phyloP scores from a whole-genome alignment of 2,113 vertebrate genomes.

The western clawed frog (Xenopus tropicalis) region UCB_Xtro_10.0 CM004452.2:35674001-35674500 shows the following conservation, averaged over 20 bases:
- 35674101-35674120: slow-evolving; percentile 91
- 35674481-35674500: slow-evolving; percentile 64
- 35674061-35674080: slow-evolving; percentile 81
- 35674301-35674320: slow-evolving; percentile 52
- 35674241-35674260: slow-evolving; percentile 69
- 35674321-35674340: slow-evolving; percentile 51
- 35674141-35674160: slow-evolving; percentile 76
- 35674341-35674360: slow-evolving; percentile 55
- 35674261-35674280: slow-evolving; percentile 67
- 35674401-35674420: slow-evolving; percentile 53
- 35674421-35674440: slow-evolving; percentile 59
- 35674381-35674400: slow-evolving; percentile 64
- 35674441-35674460: slow-evolving; percentile 59
- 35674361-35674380: slow-evolving; percentile 55
- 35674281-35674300: slow-evolving; percentile 53
- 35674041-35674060: slow-evolving; percentile 85
- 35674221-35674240: slow-evolving; percentile 69
- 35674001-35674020: slow-evolving; percentile 94
- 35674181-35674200: slow-evolving; percentile 77
- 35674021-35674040: slow-evolving; percentile 93
- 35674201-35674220: slow-evolving; percentile 75
- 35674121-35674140: slow-evolving; percentile 80
- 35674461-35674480: slow-evolving; percentile 65
- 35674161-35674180: slow-evolving; percentile 69
- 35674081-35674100: slow-evolving; percentile 78